These are phyloP conservation scores for Limnodromus scolopaceus DNA, from an alignment of 2,797 vertebrate species.

Conservation along the genomic window DNA sequence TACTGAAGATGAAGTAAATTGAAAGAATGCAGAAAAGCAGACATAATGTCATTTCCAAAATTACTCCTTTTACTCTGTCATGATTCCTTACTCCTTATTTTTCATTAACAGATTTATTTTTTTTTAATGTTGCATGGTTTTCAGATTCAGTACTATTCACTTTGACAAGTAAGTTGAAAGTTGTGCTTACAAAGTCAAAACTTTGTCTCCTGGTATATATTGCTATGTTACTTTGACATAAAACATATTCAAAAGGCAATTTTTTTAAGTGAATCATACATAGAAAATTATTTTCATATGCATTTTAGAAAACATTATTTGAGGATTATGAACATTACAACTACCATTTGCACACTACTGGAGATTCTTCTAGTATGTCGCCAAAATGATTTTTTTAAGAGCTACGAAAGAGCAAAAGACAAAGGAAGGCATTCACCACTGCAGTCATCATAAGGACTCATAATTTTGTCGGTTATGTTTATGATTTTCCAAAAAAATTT, in stretches of 20 bases:
- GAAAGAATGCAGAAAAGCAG: not conserved
- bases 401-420: not conserved
- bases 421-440: not conserved
- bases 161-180: not conserved
- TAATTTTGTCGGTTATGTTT: not conserved
- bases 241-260: not conserved
- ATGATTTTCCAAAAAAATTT: accelerated
- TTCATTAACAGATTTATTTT: not conserved
- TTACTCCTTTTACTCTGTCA: not conserved
- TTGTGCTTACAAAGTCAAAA: not conserved
- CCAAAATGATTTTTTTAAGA: not conserved
- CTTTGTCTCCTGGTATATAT: not conserved
- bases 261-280: not conserved
- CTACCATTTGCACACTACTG: not conserved
- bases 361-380: not conserved
- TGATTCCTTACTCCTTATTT: not conserved
- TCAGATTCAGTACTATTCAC: not conserved
- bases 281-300: not conserved
- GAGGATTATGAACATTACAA: not conserved
- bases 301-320: not conserved
- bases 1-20: not conserved
- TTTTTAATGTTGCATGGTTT: not conserved
- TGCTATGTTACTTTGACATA: not conserved
- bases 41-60: not conserved
- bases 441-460: not conserved